Percentiles rank a stretch among this genome's conserved stretches.
Conservation (phyloP, 2,888 invertebrate genomes). For the Limnephilus marmoratus region DNA sequence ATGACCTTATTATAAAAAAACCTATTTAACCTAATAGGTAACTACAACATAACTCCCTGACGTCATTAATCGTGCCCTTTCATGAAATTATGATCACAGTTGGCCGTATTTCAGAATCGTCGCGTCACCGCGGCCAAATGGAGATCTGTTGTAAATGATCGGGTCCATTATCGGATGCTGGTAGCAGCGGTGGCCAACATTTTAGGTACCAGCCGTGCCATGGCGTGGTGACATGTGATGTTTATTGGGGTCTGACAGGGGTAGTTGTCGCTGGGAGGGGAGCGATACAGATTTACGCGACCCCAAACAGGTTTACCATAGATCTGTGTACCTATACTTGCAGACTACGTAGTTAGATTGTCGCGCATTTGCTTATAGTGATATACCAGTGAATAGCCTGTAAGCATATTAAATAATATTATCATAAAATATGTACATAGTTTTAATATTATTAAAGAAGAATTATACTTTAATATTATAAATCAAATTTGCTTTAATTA, state of each 20-base stretch:
- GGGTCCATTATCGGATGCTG: constrained; percentile 32
- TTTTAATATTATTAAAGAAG: no score
- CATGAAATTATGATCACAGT: neutral
- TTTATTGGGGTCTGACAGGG: constrained; percentile 31
- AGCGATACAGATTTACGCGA: constrained; percentile 23
- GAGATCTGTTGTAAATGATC: constrained; percentile 35
- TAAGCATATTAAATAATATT: neutral
- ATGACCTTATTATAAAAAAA: no score
- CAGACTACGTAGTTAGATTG: neutral
- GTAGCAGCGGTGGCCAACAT: neutral
- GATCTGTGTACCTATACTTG: neutral
- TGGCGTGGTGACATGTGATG: constrained; percentile 32
- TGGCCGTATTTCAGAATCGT: constrained; percentile 16
- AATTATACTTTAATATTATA: no score
- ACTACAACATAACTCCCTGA: neutral
- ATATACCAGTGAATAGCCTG: neutral
- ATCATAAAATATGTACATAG: no score
- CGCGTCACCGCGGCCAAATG: constrained; percentile 32
- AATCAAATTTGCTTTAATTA: no score
- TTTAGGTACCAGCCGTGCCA: neutral
- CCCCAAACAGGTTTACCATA: constrained; percentile 14
- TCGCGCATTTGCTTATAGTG: neutral
- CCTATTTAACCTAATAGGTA: no score
- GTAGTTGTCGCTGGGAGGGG: neutral
- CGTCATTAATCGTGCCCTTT: constrained; percentile 4